Evolutionary conservation across 2,113 vertebrate species (phyloP).

Genomic region (Pionites leucogaster): DNA sequence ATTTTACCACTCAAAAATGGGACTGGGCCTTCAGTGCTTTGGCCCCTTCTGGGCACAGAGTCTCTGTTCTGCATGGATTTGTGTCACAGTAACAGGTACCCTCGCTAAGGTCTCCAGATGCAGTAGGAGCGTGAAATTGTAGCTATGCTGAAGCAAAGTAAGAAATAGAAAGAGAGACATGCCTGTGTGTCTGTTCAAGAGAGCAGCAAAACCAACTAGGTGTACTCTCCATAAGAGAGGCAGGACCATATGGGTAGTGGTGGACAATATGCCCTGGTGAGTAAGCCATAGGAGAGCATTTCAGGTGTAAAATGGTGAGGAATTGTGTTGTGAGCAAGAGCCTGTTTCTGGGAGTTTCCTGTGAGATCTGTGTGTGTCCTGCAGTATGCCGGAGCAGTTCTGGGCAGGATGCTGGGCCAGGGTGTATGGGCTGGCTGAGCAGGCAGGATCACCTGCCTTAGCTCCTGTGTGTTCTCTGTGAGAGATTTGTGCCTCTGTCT

Average conservation of each 20-base stretch:
- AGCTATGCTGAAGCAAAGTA: neutral
- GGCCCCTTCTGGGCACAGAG: neutral
- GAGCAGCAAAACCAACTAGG: neutral
- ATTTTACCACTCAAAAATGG: neutral
- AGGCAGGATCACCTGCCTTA: neutral
- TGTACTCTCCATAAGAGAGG: neutral
- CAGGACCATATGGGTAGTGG: neutral
- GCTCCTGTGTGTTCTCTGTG: neutral
- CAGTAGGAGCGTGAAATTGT: neutral
- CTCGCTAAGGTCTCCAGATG: neutral
- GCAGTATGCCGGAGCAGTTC: neutral
- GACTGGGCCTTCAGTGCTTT: neutral
- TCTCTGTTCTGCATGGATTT: neutral
- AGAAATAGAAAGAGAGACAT: neutral
- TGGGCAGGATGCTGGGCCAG: neutral
- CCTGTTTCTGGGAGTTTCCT: neutral
- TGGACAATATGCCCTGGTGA: neutral
- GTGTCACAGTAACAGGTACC: neutral
- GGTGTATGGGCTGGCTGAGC: neutral
- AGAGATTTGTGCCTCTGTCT: neutral
- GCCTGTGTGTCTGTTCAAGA: neutral
- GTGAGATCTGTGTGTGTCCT: accelerated
- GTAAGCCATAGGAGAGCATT: neutral
- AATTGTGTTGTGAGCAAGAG: neutral
- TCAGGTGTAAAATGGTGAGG: neutral